Evolutionary conservation across 2,113 vertebrate genomes (phyloP).

Genomic region (Hippocampus barbouri): DNA sequence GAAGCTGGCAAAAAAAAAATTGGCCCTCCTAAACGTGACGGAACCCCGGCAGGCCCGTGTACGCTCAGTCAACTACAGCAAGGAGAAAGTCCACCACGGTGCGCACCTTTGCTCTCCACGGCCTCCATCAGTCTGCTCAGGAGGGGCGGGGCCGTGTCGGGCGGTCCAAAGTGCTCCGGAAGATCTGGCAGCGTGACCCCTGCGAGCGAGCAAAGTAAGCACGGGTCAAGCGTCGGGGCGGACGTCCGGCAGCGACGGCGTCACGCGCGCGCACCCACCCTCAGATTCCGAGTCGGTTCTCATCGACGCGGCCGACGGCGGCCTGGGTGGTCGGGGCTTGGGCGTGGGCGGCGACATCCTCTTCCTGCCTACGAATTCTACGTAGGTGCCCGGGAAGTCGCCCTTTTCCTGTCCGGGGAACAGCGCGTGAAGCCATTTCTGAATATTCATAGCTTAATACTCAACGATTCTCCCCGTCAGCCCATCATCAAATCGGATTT

Average conservation of each 20-base stretch:
- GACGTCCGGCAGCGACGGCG: neutral
- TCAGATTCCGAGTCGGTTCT: conserved; percentile 62
- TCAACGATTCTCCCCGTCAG: too few relatives aligned
- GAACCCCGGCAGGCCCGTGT: too few relatives aligned
- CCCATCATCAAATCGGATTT: too few relatives aligned
- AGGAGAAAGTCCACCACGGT: neutral
- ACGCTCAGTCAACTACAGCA: too few relatives aligned
- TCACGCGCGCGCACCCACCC: neutral
- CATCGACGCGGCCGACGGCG: conserved; percentile 75
- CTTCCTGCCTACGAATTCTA: conserved; percentile 83
- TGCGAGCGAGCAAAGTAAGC: conserved; percentile 36
- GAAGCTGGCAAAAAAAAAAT: too few relatives aligned
- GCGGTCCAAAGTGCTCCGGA: conserved; percentile 86
- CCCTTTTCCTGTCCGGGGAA: conserved; percentile 73
- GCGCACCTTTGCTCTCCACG: conserved; percentile 88
- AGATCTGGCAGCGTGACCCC: conserved; percentile 81
- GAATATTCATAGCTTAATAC: too few relatives aligned
- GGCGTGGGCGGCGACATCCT: conserved; percentile 79
- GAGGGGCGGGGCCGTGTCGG: conserved; percentile 81
- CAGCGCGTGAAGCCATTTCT: too few relatives aligned
- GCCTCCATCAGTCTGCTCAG: conserved; percentile 85
- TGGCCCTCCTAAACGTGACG: too few relatives aligned
- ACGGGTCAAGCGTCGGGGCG: neutral
- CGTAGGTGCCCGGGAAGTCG: conserved; percentile 85
- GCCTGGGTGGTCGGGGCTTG: conserved; percentile 79